A percentile compares a stretch with the other conserved stretches of the same genome.
These are phyloP conservation scores for Chrosomus eos DNA, from an alignment of 2,797 vertebrate genomes.

Conservation along the genomic window DNA sequence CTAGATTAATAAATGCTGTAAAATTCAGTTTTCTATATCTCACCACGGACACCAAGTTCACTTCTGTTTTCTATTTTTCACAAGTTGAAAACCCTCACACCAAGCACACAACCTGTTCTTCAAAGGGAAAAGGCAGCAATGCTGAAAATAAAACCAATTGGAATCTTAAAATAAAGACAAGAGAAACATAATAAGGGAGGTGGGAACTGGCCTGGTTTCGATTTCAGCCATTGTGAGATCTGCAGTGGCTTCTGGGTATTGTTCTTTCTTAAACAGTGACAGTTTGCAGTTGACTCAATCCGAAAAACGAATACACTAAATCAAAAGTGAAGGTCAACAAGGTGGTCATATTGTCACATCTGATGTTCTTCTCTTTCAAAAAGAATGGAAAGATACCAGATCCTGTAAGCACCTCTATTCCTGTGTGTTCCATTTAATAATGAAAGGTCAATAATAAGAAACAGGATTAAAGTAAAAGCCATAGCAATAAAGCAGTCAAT, in stretches of 20 bases:
- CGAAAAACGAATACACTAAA: background rate
- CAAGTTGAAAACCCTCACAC: background rate
- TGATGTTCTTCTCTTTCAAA: background rate
- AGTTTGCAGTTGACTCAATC: background rate
- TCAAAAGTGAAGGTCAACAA: conserved; percentile 20
- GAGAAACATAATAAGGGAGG: background rate
- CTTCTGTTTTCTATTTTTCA: background rate
- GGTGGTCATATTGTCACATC: background rate
- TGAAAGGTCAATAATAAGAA: conserved; percentile 50
- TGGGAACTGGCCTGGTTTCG: conserved; percentile 11
- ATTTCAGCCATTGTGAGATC: background rate
- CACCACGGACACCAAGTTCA: background rate
- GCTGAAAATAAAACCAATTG: background rate
- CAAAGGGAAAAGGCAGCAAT: background rate
- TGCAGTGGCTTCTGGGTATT: conserved; percentile 7
- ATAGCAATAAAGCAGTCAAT: conserved; percentile 50
- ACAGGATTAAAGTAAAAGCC: conserved; percentile 51
- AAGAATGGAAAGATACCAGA: background rate
- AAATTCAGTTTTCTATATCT: background rate
- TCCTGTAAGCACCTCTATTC: background rate
- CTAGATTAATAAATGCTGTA: background rate
- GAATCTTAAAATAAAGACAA: background rate
- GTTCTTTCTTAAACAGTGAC: background rate
- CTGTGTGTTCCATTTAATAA: conserved; percentile 46
- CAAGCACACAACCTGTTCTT: background rate